Percentiles rank a stretch among this genome's conserved stretches.
Evolutionary conservation across 2,113 vertebrate species (phyloP).

Genomic region (Meleagris gallopavo): DNA sequence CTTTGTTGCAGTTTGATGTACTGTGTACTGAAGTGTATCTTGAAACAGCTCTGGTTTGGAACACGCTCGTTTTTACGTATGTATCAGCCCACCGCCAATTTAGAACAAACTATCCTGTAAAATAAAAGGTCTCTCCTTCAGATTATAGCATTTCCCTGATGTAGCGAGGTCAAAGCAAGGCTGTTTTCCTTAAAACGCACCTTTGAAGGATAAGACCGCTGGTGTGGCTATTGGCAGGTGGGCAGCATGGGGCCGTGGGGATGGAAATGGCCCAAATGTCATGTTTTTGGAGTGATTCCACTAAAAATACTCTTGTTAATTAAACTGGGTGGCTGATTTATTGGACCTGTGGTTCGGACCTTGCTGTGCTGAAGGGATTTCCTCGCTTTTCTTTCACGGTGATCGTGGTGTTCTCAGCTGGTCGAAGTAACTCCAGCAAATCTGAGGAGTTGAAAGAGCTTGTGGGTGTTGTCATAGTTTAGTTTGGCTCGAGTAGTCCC

Average conservation of each 20-base stretch:
- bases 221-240: not conserved
- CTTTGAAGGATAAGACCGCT: not conserved
- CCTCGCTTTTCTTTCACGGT: conserved; percentile 5
- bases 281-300: conserved; percentile 55
- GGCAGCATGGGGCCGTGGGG: not conserved
- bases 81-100: not conserved
- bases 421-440: not conserved
- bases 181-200: not conserved
- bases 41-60: accelerated
- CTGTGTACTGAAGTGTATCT: accelerated
- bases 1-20: not conserved
- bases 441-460: not conserved
- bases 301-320: conserved; percentile 63
- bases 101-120: not conserved
- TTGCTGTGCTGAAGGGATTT: conserved; percentile 5
- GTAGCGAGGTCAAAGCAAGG: not conserved
- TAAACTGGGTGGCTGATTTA: conserved; percentile 47
- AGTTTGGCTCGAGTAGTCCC: not conserved
- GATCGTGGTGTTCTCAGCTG: not conserved
- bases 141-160: not conserved
- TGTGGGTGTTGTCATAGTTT: not conserved
- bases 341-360: not conserved
- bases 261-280: conserved; percentile 26
- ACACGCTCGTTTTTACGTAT: accelerated
- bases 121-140: not conserved